Conservation (phyloP, 2,113 vertebrate genomes). For the human region DNA sequence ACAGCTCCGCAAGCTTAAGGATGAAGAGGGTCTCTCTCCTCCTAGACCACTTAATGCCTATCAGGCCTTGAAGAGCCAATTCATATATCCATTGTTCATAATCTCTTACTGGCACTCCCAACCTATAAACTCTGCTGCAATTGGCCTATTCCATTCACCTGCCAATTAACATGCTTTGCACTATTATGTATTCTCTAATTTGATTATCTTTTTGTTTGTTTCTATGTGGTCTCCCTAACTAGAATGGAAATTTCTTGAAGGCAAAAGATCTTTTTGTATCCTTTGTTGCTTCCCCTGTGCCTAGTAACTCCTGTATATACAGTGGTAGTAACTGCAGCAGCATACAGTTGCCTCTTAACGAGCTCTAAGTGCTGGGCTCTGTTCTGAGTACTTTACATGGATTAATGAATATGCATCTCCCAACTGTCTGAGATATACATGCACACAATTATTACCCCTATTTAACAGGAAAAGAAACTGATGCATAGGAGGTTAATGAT, state of each 20-base stretch:
- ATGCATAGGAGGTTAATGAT: background rate
- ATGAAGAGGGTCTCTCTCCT: background rate
- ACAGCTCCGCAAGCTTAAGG: accelerated
- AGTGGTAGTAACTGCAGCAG: background rate
- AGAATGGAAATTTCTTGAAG: background rate
- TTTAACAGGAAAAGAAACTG: background rate
- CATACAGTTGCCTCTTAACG: accelerated
- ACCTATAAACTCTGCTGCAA: background rate
- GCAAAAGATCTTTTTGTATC: background rate
- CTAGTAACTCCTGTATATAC: background rate
- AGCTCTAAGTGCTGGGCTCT: background rate
- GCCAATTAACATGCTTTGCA: background rate
- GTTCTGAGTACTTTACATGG: background rate
- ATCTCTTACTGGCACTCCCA: background rate
- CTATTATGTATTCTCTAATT: background rate
- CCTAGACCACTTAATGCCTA: background rate
- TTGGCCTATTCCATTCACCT: accelerated
- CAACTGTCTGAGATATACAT: background rate
- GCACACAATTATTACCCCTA: background rate
- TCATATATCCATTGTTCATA: accelerated
- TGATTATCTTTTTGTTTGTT: background rate
- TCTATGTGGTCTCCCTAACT: background rate
- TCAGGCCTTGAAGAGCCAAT: background rate
- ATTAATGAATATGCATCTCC: background rate
- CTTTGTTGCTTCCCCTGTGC: background rate